Conservation (phyloP, 2,113 vertebrate genomes). For the Channa maculata region DNA sequence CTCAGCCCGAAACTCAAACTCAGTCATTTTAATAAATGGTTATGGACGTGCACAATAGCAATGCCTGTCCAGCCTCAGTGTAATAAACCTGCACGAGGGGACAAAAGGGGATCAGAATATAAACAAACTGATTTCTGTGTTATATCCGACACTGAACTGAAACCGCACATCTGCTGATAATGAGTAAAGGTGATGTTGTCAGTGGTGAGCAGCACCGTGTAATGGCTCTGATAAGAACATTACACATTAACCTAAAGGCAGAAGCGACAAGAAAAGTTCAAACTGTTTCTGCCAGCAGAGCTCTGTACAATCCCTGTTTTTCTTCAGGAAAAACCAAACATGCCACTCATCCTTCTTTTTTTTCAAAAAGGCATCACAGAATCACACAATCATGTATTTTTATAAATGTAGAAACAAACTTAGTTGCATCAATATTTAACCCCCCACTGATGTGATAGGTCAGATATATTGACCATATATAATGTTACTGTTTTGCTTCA, state of each 20-base stretch:
- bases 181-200: constrained; percentile 22
- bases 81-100: constrained; percentile 9
- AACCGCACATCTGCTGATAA: constrained; percentile 42
- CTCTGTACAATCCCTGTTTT: not conserved
- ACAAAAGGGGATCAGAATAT: constrained; percentile 28
- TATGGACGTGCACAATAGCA: constrained; percentile 29
- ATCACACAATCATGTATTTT: constrained; percentile 1
- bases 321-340: not conserved
- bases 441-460: no score
- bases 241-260: constrained; percentile 19
- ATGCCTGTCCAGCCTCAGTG: not conserved
- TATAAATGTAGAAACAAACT: constrained; percentile 25
- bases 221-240: constrained; percentile 32
- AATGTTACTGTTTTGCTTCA: no score
- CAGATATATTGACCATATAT: no score
- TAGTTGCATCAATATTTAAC: not conserved
- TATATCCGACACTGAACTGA: constrained; percentile 13
- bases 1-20: constrained; percentile 6
- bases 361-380: not conserved
- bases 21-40: constrained; percentile 28
- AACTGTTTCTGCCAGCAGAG: not conserved
- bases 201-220: constrained; percentile 5
- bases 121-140: constrained; percentile 42
- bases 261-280: constrained; percentile 8
- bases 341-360: not conserved